These are phyloP conservation scores for Eudasyphora cyanicolor DNA, from an alignment of 2,888 invertebrate species.

Conservation along the genomic window DNA sequence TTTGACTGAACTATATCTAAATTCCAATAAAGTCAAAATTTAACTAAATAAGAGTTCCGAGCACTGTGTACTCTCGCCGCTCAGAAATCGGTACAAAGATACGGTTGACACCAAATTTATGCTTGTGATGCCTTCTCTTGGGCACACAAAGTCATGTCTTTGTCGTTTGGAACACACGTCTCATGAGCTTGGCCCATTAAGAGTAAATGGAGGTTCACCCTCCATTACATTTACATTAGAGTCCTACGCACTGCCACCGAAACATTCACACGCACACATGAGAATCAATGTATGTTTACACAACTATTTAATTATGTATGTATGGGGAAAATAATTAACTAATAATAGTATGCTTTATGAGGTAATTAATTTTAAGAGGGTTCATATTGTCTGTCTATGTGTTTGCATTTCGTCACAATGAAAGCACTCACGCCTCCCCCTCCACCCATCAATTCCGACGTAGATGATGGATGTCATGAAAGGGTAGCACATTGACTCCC, in stretches of 20 bases:
- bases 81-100: not conserved
- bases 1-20: no score
- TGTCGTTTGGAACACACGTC: not conserved
- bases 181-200: constrained; percentile 8
- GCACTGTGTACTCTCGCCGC: no score
- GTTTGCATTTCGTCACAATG: not conserved
- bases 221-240: constrained; percentile 3
- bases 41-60: no score
- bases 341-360: constrained; percentile 38
- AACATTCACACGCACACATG: not conserved
- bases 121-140: not conserved
- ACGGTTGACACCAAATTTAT: not conserved
- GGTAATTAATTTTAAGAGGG: constrained; percentile 48
- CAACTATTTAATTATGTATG: not conserved
- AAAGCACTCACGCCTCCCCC: not conserved
- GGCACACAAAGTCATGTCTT: not conserved
- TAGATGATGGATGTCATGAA: not conserved
- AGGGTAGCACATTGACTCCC: not conserved
- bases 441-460: not conserved
- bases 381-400: not conserved
- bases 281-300: not conserved
- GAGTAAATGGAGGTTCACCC: not conserved
- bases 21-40: no score
- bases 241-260: not conserved
- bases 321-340: constrained; percentile 41